A percentile compares a stretch with the other conserved stretches of the same genome.
These are phyloP conservation scores for Prenolepis imparis DNA, from an alignment of 2,888 invertebrate genomes.

Conservation along the genomic window DNA sequence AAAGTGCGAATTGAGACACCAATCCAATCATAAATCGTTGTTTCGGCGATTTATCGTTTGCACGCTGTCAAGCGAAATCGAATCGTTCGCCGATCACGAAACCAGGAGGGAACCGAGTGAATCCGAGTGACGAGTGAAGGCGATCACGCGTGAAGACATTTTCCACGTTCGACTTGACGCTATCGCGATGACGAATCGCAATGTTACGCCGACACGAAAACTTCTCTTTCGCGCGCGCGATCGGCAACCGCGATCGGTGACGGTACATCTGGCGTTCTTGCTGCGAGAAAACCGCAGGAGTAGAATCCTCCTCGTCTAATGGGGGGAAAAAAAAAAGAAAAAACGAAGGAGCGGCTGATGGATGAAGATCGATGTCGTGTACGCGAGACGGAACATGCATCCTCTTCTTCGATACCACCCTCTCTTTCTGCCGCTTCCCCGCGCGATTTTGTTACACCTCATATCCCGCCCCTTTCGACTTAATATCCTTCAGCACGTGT, in stretches of 20 bases:
- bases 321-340: constrained; percentile 24
- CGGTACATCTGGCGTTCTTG: constrained; percentile 67
- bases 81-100: constrained; percentile 20
- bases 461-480: constrained; percentile 67
- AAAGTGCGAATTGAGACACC: neutral
- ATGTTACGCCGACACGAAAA: constrained; percentile 38
- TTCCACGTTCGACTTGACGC: constrained; percentile 46
- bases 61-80: constrained; percentile 3
- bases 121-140: constrained; percentile 31
- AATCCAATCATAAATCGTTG: constrained; percentile 9
- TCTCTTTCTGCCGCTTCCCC: constrained; percentile 34
- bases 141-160: constrained; percentile 58
- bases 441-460: constrained; percentile 70
- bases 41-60: constrained; percentile 15
- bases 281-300: constrained; percentile 59
- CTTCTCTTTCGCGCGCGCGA: constrained; percentile 32
- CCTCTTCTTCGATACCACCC: constrained; percentile 30
- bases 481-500: constrained; percentile 75
- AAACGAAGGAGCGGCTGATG: constrained; percentile 77
- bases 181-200: constrained; percentile 62
- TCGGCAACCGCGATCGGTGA: constrained; percentile 57
- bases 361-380: constrained; percentile 84
- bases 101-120: neutral
- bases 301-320: constrained; percentile 52
- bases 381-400: constrained; percentile 67